Evolutionary conservation across 2,797 vertebrate species (phyloP).

Genomic region (Siniperca obscura): DNA sequence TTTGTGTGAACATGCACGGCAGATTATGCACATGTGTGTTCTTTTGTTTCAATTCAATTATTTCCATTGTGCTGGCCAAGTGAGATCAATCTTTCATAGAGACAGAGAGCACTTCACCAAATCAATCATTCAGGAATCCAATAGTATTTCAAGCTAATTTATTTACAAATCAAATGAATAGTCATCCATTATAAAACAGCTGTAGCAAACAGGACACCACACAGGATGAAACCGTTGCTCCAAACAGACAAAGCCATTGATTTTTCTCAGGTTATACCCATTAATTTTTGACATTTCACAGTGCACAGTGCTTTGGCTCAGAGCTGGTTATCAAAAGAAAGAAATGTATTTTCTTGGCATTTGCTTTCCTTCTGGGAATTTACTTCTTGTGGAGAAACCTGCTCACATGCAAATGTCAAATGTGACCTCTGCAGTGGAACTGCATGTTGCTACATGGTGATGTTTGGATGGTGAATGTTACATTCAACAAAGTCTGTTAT

Average conservation of each 20-base stretch:
- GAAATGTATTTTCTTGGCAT: conserved; percentile 50
- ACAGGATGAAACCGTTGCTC: conserved; percentile 39
- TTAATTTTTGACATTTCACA: conserved; percentile 67
- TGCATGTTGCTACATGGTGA: conserved; percentile 1
- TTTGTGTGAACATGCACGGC: neutral
- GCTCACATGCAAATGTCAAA: conserved; percentile 53
- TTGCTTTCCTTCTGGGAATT: conserved; percentile 47
- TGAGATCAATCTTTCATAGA: conserved; percentile 57
- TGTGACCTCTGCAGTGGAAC: conserved; percentile 19
- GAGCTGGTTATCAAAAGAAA: conserved; percentile 44
- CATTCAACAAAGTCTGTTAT: neutral
- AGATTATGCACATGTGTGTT: neutral
- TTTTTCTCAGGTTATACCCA: conserved; percentile 49
- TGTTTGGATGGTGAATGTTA: conserved; percentile 15
- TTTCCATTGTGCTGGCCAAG: conserved; percentile 48
- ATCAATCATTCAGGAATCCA: conserved; percentile 59
- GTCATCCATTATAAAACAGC: conserved; percentile 37
- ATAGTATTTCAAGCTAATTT: conserved; percentile 58
- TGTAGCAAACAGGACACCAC: conserved; percentile 32
- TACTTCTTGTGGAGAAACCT: conserved; percentile 27
- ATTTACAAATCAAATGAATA: conserved; percentile 64
- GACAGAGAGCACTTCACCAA: conserved; percentile 35
- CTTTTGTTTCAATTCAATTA: conserved; percentile 59
- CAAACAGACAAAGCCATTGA: conserved; percentile 40
- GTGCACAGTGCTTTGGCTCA: conserved; percentile 9